A percentile compares a stretch with the other conserved stretches of the same genome.
Conservation (phyloP, 2,888 invertebrate species). For the Hyles lineata region DNA sequence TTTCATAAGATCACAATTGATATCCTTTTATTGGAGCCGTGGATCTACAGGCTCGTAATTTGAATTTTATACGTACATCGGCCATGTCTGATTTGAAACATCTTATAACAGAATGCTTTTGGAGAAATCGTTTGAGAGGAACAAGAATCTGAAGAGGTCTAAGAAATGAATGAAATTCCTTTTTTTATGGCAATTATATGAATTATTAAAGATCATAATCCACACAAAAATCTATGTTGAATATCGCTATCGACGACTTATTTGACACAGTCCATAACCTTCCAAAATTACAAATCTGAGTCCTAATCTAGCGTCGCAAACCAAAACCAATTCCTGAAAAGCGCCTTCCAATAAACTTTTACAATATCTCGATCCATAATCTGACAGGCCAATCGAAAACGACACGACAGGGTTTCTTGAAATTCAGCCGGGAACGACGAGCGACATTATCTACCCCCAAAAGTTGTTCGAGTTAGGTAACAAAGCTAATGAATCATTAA, state of each 20-base stretch:
- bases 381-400: constrained; percentile 17
- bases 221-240: too few relatives aligned
- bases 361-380: constrained; percentile 23
- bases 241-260: neutral
- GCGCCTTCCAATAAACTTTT: neutral
- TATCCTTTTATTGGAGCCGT: constrained; percentile 21
- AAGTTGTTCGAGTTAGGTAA: constrained; percentile 48
- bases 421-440: constrained; percentile 39
- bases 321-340: constrained; percentile 4
- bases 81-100: neutral
- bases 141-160: too few relatives aligned
- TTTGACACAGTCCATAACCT: neutral
- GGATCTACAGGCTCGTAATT: constrained; percentile 10
- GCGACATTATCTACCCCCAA: constrained; percentile 43
- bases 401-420: constrained; percentile 34
- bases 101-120: too few relatives aligned
- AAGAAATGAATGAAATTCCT: too few relatives aligned
- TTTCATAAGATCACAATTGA: constrained; percentile 26
- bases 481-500: constrained; percentile 70
- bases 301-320: neutral
- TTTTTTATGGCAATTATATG: too few relatives aligned
- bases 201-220: too few relatives aligned
- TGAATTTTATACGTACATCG: neutral
- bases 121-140: too few relatives aligned
- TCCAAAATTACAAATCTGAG: neutral